A percentile compares a stretch with the other conserved stretches of the same genome.
These are phyloP conservation scores for Neoitamus cyanurus DNA, from an alignment of 2,888 invertebrate genomes.

Conservation along the genomic window DNA sequence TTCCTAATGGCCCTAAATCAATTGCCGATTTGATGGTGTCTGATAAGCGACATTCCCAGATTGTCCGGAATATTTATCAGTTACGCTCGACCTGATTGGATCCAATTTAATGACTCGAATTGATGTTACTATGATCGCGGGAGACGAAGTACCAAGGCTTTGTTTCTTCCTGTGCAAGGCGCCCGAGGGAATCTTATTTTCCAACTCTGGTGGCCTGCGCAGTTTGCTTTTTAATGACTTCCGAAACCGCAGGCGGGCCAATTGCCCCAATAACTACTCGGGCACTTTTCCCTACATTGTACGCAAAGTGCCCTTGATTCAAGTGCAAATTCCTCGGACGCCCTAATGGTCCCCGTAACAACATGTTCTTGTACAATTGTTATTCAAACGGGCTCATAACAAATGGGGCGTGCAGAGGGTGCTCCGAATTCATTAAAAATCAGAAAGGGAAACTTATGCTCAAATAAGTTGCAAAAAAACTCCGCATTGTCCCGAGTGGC, in stretches of 20 bases:
- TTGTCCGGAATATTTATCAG: slow-evolving; percentile 54
- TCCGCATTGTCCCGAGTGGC: slow-evolving; percentile 8
- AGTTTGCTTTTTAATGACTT: slow-evolving; percentile 52
- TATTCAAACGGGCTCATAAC: slow-evolving; percentile 44
- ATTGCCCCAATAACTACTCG: neutral
- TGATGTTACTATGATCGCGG: neutral
- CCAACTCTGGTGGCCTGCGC: neutral
- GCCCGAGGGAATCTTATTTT: neutral
- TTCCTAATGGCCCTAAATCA: slow-evolving; percentile 55
- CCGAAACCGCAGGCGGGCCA: slow-evolving; percentile 54
- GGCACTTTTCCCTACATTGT: neutral
- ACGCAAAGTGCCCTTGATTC: slow-evolving; percentile 29
- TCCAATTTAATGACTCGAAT: slow-evolving; percentile 9
- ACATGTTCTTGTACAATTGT: slow-evolving; percentile 34
- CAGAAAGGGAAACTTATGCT: slow-evolving; percentile 52
- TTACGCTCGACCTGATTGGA: neutral
- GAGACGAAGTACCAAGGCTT: neutral
- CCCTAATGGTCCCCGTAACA: slow-evolving; percentile 10
- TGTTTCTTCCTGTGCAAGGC: neutral
- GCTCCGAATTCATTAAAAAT: slow-evolving; percentile 51
- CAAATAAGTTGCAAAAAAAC: slow-evolving; percentile 48
- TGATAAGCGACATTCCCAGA: slow-evolving; percentile 52
- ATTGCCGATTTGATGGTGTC: slow-evolving; percentile 55
- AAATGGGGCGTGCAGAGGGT: slow-evolving; percentile 51
- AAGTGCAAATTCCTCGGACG: slow-evolving; percentile 32